phyloP scores from a whole-genome alignment of 30 jellyfish, hydroid and myxozoan genomes.

The Aurelia aurita region DNA sequence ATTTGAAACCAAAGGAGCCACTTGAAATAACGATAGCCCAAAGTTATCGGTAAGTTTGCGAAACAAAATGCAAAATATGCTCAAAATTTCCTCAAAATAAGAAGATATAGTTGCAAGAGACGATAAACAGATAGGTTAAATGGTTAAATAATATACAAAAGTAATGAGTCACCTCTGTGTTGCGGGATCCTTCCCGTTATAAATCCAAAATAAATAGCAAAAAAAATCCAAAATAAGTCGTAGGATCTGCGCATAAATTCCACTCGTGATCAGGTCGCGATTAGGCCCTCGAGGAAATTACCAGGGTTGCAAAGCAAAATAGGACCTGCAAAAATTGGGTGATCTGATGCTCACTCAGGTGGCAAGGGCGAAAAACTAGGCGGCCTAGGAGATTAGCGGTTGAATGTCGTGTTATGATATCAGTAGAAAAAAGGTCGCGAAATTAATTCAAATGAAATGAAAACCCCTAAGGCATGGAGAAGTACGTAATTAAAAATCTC shows the following conservation, averaged over 20 bases:
- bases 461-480: too few relatives aligned
- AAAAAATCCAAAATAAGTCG: slow-evolving; percentile 5
- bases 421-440: slow-evolving; percentile 25
- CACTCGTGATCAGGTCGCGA: not conserved
- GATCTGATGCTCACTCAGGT: slow-evolving; percentile 67
- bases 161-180: slow-evolving; percentile 2
- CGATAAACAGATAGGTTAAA: too few relatives aligned
- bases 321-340: slow-evolving; percentile 64
- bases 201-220: not conserved
- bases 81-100: too few relatives aligned
- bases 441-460: not conserved
- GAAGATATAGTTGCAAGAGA: too few relatives aligned
- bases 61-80: too few relatives aligned
- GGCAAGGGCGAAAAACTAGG: slow-evolving; percentile 67
- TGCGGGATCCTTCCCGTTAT: slow-evolving; percentile 49
- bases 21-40: too few relatives aligned
- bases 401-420: slow-evolving; percentile 57
- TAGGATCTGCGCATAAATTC: not conserved
- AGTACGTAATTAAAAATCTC: too few relatives aligned
- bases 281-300: slow-evolving; percentile 33
- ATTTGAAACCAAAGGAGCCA: too few relatives aligned
- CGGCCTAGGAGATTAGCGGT: slow-evolving; percentile 18
- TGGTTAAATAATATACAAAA: too few relatives aligned
- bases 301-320: slow-evolving; percentile 28
- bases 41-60: too few relatives aligned